phyloP scores from a whole-genome alignment of 2,113 vertebrate species.

The Sebastes fasciatus region DNA sequence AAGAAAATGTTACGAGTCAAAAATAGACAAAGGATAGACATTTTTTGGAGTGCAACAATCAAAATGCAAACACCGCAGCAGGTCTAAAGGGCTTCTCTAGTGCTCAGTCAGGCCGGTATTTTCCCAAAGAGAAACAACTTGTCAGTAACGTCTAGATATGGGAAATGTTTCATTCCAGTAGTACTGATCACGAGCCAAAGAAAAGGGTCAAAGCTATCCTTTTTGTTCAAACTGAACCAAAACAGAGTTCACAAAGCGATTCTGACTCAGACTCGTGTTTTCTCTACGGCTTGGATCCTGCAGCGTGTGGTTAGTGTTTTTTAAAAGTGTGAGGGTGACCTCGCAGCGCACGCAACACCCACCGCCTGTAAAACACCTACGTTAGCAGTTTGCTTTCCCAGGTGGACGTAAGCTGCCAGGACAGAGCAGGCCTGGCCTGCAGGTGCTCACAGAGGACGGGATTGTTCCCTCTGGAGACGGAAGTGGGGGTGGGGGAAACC shows the following conservation, averaged over 20 bases:
- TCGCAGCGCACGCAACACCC: conserved; percentile 58
- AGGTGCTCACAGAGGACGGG: conserved; percentile 75
- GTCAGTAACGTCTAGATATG: conserved; percentile 25
- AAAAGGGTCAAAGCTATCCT: conserved; percentile 32
- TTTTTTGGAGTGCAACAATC: background rate
- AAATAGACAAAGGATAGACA: background rate
- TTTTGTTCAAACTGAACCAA: conserved; percentile 6
- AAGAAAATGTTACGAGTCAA: background rate
- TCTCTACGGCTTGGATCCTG: conserved; percentile 36
- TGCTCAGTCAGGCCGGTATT: conserved; percentile 22
- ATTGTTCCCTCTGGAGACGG: conserved; percentile 65
- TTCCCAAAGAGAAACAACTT: conserved; percentile 40
- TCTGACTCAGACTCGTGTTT: conserved; percentile 49
- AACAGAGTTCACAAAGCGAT: conserved; percentile 18
- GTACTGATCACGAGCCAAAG: conserved; percentile 55
- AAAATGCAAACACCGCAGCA: conserved; percentile 25
- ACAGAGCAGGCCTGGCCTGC: conserved; percentile 40
- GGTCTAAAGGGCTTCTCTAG: background rate
- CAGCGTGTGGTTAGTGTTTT: conserved; percentile 56
- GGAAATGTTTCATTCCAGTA: conserved; percentile 46
- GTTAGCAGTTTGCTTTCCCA: conserved; percentile 64
- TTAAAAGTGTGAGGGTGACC: conserved; percentile 60
- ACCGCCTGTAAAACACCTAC: conserved; percentile 67
- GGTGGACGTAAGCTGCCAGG: conserved; percentile 64
- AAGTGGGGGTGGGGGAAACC: conserved; percentile 17